A percentile compares a stretch with the other conserved stretches of the same genome.
Conservation (phyloP, 2,888 invertebrate genomes). For the Drosophila anomalata region DNA sequence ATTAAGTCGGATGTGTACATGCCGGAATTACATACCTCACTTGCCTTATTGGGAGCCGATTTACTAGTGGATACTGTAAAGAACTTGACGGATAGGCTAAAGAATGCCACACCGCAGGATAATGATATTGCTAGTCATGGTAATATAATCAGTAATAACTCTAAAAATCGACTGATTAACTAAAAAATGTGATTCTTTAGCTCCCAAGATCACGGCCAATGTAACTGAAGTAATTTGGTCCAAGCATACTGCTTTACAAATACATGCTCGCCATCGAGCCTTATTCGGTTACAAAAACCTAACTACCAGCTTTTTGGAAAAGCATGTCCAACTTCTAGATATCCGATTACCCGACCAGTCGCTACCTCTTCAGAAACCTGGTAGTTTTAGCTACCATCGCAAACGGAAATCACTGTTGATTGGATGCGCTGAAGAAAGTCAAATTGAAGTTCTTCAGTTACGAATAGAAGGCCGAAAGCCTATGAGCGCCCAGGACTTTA, state of each 20-base stretch:
- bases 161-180: not conserved
- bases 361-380: conserved; percentile 82
- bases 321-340: conserved; percentile 87
- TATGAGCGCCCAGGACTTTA: conserved; percentile 92
- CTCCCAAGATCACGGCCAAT: conserved; percentile 88
- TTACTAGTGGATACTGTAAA: conserved; percentile 87
- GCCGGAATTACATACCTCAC: conserved; percentile 87
- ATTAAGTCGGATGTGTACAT: conserved; percentile 87
- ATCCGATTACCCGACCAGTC: conserved; percentile 71
- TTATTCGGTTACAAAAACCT: conserved; percentile 87
- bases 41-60: conserved; percentile 89
- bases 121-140: conserved; percentile 88
- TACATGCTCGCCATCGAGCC: conserved; percentile 90
- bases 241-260: conserved; percentile 86
- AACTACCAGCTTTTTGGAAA: conserved; percentile 86
- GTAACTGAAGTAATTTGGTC: conserved; percentile 88
- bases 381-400: conserved; percentile 87
- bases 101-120: conserved; percentile 86
- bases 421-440: conserved; percentile 87
- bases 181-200: conserved; percentile 82
- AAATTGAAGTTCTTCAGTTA: conserved; percentile 87
- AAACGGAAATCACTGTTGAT: conserved; percentile 86
- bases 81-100: conserved; percentile 86
- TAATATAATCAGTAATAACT: conserved; percentile 81
- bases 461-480: conserved; percentile 88